A percentile compares a stretch with the other conserved stretches of the same genome.
These are phyloP conservation scores for Drosophila crucigera DNA, from an alignment of 2,888 invertebrate species.

Conservation along the genomic window DNA sequence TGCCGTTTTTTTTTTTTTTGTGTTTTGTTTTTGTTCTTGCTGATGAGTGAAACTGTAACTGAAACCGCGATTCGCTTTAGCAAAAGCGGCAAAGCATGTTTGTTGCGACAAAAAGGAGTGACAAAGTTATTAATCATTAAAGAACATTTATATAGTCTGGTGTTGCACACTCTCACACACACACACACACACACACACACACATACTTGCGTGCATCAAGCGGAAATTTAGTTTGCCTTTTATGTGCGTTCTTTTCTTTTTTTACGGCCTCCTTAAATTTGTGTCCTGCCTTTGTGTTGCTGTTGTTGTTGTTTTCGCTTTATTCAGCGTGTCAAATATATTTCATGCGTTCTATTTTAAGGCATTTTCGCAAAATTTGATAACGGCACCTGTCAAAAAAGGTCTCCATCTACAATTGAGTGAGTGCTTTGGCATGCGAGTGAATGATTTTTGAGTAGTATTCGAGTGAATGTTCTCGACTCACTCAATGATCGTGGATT, in stretches of 20 bases:
- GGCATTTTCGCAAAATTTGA: slow-evolving; percentile 28
- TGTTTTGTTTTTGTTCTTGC: slow-evolving; percentile 43
- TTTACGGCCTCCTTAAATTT: slow-evolving; percentile 32
- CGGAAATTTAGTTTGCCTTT: slow-evolving; percentile 55
- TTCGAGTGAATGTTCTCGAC: background rate
- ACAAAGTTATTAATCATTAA: slow-evolving; percentile 78
- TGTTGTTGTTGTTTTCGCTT: slow-evolving; percentile 27
- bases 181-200: slow-evolving; percentile 26
- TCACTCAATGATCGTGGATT: background rate
- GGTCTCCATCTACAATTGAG: slow-evolving; percentile 7
- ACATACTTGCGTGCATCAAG: slow-evolving; percentile 15
- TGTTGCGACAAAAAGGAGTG: slow-evolving; percentile 70
- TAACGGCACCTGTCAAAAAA: slow-evolving; percentile 40
- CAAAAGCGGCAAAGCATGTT: slow-evolving; percentile 18
- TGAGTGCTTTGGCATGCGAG: slow-evolving; percentile 3
- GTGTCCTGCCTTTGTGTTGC: slow-evolving; percentile 29
- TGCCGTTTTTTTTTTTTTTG: slow-evolving; percentile 22
- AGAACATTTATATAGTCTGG: slow-evolving; percentile 71
- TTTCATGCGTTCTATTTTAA: slow-evolving; percentile 31
- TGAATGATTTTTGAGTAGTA: background rate
- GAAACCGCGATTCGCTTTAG: slow-evolving; percentile 54
- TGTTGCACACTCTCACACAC: slow-evolving; percentile 48
- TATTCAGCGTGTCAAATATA: slow-evolving; percentile 15
- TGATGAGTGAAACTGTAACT: slow-evolving; percentile 65
- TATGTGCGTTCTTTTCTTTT: slow-evolving; percentile 10